A percentile compares a stretch with the other conserved stretches of the same genome.
Conservation (phyloP, 2,113 vertebrate genomes). For the Illadopsis cleaveri region DNA sequence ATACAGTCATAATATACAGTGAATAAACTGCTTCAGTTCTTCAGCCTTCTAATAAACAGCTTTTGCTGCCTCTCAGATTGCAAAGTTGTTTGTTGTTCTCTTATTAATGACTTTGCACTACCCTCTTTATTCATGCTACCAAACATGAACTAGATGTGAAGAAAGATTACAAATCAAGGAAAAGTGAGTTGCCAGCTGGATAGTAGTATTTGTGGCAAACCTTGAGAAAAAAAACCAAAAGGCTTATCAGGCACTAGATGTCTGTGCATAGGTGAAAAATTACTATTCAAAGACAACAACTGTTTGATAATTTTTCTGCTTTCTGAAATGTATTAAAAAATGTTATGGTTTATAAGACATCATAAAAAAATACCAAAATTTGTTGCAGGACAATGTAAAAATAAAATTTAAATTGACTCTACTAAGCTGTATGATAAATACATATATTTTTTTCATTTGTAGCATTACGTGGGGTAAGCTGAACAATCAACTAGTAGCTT, state of each 20-base stretch:
- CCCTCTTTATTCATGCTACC: background rate
- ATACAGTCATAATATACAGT: background rate
- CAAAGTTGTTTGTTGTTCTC: background rate
- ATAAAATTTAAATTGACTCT: slow-evolving; percentile 9
- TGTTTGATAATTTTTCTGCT: background rate
- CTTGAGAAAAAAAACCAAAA: background rate
- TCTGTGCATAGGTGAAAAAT: background rate
- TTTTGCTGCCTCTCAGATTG: background rate
- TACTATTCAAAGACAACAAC: background rate
- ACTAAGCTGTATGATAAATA: background rate
- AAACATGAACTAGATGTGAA: background rate
- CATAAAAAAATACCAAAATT: background rate
- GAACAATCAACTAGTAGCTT: background rate
- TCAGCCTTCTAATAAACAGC: background rate
- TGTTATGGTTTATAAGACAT: background rate
- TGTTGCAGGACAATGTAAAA: background rate
- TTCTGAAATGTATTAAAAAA: background rate
- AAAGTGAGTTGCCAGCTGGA: background rate
- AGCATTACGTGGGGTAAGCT: background rate
- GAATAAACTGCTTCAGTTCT: background rate
- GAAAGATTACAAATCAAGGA: background rate
- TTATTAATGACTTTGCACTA: background rate
- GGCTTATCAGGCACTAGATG: background rate
- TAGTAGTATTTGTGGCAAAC: background rate
- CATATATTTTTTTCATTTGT: background rate